Evolutionary conservation across 2,888 invertebrate species (phyloP).

Genomic region (Hypomecis atomaria): DNA sequence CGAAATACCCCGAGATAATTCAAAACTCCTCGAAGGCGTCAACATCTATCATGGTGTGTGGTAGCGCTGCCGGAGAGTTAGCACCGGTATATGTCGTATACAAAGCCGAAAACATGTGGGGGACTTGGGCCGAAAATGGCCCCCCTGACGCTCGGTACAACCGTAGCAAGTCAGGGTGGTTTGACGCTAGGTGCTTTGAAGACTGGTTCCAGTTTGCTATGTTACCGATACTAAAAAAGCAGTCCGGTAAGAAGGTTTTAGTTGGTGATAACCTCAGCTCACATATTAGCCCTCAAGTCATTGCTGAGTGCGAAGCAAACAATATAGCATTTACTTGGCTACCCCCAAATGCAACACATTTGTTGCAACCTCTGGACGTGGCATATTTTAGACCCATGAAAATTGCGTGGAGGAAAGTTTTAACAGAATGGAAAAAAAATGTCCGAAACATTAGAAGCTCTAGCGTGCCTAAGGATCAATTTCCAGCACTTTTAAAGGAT

Average conservation of each 20-base stretch:
- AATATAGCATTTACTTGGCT: conserved; percentile 33
- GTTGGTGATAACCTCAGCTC: conserved; percentile 15
- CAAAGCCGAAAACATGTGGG: conserved; percentile 18
- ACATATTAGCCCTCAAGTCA: conserved; percentile 7
- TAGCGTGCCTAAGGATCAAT: too few species aligned
- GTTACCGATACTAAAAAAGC: conserved; percentile 20
- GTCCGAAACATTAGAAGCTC: not conserved
- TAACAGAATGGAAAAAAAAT: conserved; percentile 36
- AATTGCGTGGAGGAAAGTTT: conserved; percentile 36
- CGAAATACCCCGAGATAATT: conserved; percentile 33
- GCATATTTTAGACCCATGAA: conserved; percentile 39
- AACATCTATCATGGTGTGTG: conserved; percentile 24
- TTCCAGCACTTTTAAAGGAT: too few species aligned
- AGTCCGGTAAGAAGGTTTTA: conserved; percentile 17
- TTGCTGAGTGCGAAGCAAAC: conserved; percentile 23
- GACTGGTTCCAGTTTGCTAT: conserved; percentile 17
- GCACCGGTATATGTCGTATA: conserved; percentile 18
- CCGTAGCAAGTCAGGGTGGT: conserved; percentile 37
- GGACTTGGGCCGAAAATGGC: conserved; percentile 34
- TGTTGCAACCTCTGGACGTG: conserved; percentile 39
- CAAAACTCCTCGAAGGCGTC: conserved; percentile 34
- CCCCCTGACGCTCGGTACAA: conserved; percentile 30
- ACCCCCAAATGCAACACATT: conserved; percentile 34
- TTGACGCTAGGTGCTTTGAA: conserved; percentile 26
- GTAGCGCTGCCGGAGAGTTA: conserved; percentile 31